A percentile compares a stretch with the other conserved stretches of the same genome.
Evolutionary conservation across 2,888 invertebrate genomes (phyloP).

Genomic region (Rhopalosiphum nymphaeae): DNA sequence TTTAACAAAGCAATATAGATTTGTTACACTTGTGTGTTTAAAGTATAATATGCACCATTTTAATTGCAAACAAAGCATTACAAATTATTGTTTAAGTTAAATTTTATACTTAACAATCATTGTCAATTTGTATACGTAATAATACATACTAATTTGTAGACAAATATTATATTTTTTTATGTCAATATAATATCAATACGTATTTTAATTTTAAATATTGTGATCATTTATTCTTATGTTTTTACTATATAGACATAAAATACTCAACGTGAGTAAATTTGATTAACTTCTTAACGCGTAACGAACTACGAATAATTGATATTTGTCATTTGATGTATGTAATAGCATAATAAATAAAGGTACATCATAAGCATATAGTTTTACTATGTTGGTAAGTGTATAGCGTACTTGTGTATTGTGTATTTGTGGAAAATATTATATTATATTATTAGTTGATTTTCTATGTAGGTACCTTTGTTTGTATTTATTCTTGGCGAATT

Average conservation of each 20-base stretch:
- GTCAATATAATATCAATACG: neutral
- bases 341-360: neutral
- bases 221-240: neutral
- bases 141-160: neutral
- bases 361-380: neutral
- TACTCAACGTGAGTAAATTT: neutral
- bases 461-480: neutral
- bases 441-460: neutral
- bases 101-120: neutral
- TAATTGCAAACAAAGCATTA: neutral
- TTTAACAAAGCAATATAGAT: neutral
- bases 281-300: neutral
- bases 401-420: neutral
- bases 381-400: neutral
- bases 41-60: neutral
- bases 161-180: neutral
- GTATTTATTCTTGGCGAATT: neutral
- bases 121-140: neutral
- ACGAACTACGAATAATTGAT: neutral
- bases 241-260: neutral
- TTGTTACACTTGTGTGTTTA: neutral
- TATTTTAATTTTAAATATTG: neutral
- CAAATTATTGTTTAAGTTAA: slow-evolving; percentile 9
- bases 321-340: neutral
- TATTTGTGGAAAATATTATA: slow-evolving; percentile 5